phyloP scores from a whole-genome alignment of 2,797 vertebrate genomes.

The Trachops cirrhosus region DNA sequence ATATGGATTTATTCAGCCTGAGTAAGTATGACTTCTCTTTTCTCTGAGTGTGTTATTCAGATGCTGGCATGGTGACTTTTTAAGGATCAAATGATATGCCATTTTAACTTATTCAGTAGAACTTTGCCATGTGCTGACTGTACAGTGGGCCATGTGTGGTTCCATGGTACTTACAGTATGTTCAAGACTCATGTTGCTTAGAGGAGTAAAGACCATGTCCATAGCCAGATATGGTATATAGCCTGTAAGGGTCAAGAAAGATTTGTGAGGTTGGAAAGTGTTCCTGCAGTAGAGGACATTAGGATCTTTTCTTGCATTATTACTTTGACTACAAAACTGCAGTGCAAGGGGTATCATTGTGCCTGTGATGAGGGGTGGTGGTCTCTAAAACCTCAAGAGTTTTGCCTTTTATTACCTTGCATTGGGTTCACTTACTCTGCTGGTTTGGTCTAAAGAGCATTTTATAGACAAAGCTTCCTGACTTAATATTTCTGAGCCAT shows the following conservation, averaged over 20 bases:
- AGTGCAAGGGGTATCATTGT: background rate
- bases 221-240: too few species aligned
- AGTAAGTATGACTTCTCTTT: constrained; percentile 84
- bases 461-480: background rate
- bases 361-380: background rate
- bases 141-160: background rate
- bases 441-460: background rate
- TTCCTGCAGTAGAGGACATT: background rate
- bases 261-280: background rate
- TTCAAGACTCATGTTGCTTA: background rate
- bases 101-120: background rate
- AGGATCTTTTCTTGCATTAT: background rate
- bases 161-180: background rate
- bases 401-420: background rate
- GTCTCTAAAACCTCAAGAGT: background rate
- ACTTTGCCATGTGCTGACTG: background rate
- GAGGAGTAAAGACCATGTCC: background rate
- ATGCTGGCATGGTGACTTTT: background rate
- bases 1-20: constrained; percentile 90
- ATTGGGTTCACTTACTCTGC: background rate
- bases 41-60: background rate
- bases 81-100: background rate
- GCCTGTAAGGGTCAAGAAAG: background rate
- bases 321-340: background rate
- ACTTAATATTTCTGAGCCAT: background rate